Evolutionary conservation across 2,113 vertebrate genomes (phyloP).

Genomic region (Ctenomys sociabilis): DNA sequence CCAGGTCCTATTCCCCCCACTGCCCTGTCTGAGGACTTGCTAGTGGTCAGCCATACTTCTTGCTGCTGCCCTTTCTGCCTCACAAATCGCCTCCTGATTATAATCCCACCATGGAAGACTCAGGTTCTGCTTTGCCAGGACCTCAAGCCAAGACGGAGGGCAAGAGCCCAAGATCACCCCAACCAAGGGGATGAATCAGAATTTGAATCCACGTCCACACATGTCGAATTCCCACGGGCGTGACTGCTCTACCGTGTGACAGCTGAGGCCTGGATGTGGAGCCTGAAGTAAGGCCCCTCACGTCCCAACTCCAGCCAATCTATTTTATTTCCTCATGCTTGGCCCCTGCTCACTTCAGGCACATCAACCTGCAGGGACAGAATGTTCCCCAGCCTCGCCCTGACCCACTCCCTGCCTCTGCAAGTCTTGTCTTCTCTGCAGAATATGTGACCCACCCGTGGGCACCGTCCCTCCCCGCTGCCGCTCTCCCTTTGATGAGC

Average conservation of each 20-base stretch:
- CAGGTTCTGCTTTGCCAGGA: background rate
- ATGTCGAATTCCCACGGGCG: background rate
- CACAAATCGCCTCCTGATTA: background rate
- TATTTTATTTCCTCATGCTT: background rate
- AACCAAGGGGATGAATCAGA: background rate
- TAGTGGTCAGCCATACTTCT: background rate
- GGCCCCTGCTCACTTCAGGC: background rate
- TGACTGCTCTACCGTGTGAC: rapidly evolving
- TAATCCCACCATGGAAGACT: background rate
- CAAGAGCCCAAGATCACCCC: background rate
- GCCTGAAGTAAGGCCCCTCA: background rate
- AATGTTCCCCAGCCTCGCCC: background rate
- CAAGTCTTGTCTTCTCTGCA: background rate
- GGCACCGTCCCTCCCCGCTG: background rate
- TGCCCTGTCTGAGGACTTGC: background rate
- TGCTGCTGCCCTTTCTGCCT: background rate
- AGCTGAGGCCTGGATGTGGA: background rate
- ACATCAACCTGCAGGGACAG: background rate
- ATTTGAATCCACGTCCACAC: background rate
- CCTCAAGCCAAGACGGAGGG: background rate
- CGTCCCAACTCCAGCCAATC: background rate
- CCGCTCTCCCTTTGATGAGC: background rate
- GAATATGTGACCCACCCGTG: background rate
- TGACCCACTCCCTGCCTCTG: background rate
- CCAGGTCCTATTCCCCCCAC: background rate